Evolutionary conservation across 2,113 vertebrate species (phyloP).

Genomic region (Rostratula benghalensis): DNA sequence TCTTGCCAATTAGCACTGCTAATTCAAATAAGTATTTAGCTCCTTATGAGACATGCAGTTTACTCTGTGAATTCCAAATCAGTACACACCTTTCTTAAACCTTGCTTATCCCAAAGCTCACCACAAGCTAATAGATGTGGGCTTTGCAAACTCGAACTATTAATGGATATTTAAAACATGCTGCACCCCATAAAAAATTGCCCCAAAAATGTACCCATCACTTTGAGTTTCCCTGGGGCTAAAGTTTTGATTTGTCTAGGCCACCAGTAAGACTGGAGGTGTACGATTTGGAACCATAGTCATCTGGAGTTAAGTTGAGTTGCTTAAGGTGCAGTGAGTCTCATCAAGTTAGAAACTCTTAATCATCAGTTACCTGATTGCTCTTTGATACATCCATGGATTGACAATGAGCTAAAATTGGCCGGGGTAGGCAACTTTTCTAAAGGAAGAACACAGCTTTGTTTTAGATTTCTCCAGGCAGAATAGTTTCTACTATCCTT

Average conservation of each 20-base stretch:
- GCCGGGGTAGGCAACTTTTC: background rate
- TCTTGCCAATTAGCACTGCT: background rate
- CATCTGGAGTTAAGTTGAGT: background rate
- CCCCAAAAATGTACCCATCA: background rate
- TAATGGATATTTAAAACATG: background rate
- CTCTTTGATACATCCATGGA: background rate
- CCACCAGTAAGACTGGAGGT: background rate
- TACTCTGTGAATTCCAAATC: background rate
- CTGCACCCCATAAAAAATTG: background rate
- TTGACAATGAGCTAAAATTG: background rate
- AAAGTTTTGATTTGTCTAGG: background rate
- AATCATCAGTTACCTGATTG: background rate
- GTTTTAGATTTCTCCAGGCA: background rate
- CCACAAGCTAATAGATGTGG: background rate
- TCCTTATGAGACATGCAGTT: background rate
- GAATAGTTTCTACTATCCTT: background rate
- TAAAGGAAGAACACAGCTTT: background rate
- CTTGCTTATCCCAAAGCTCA: background rate
- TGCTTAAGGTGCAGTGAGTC: background rate
- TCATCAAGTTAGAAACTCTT: background rate
- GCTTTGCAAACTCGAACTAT: background rate
- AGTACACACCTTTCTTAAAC: background rate
- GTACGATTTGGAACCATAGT: background rate
- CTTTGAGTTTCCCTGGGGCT: background rate
- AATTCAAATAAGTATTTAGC: background rate